Conservation (phyloP, 2,797 vertebrate species). For the Diceros bicornis region DNA sequence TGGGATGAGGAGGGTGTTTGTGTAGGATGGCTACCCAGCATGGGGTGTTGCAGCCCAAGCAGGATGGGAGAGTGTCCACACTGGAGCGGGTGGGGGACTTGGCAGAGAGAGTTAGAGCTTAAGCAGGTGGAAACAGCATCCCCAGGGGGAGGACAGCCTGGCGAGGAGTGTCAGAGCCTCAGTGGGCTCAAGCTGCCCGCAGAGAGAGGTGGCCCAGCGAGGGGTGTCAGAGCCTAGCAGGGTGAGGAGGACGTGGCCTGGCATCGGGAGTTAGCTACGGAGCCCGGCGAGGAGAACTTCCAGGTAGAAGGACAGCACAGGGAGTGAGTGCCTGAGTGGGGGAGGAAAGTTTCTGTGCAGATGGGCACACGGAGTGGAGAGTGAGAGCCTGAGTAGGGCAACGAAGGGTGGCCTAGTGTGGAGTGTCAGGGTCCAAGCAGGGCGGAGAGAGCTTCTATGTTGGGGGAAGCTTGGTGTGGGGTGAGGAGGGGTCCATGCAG, state of each 20-base stretch:
- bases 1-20: neutral
- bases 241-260: neutral
- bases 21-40: neutral
- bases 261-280: neutral
- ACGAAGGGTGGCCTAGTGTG: neutral
- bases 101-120: neutral
- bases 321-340: neutral
- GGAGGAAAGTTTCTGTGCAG: neutral
- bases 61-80: neutral
- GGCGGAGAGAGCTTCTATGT: neutral
- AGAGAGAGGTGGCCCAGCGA: neutral
- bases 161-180: neutral
- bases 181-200: neutral
- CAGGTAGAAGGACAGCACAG: neutral
- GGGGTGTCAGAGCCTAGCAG: neutral
- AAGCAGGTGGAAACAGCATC: neutral
- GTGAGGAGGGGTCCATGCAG: neutral
- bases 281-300: neutral
- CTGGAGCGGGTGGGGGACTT: neutral
- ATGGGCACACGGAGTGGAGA: accelerated
- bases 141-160: neutral
- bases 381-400: neutral
- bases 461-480: neutral
- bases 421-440: neutral
- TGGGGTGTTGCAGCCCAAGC: neutral